Percentiles rank a stretch among this genome's conserved stretches.
These are phyloP conservation scores for Shargacucullia verbasci DNA, from an alignment of 2,888 invertebrate genomes.

Conservation along the genomic window DNA sequence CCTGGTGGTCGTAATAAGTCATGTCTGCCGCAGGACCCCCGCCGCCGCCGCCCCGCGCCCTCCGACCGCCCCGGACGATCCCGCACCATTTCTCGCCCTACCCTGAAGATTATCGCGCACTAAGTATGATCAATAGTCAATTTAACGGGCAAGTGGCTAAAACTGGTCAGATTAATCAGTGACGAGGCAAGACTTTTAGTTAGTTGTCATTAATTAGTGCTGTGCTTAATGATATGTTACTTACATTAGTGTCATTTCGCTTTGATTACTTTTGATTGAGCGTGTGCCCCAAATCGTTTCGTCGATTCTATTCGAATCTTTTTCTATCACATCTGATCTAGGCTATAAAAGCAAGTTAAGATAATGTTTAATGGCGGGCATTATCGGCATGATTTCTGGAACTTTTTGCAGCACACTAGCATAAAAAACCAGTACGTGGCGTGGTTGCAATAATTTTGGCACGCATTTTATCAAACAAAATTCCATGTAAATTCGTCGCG, in stretches of 20 bases:
- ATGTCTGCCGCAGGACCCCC: constrained; percentile 85
- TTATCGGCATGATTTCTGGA: constrained; percentile 3
- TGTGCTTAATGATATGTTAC: constrained; percentile 44
- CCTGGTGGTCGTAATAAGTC: constrained; percentile 87
- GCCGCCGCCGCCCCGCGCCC: constrained; percentile 62
- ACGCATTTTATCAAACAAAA: constrained; percentile 65
- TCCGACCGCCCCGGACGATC: constrained; percentile 64
- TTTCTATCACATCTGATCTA: constrained; percentile 15
- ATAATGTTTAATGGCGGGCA: constrained; percentile 15
- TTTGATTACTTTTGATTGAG: constrained; percentile 39
- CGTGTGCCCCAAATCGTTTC: constrained; percentile 21
- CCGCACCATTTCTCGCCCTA: constrained; percentile 77
- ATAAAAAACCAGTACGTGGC: constrained; percentile 12
- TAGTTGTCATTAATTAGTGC: constrained; percentile 63
- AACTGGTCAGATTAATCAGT: constrained; percentile 76
- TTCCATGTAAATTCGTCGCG: constrained; percentile 81
- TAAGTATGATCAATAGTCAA: constrained; percentile 86
- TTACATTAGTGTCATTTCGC: constrained; percentile 28
- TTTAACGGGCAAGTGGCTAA: constrained; percentile 80
- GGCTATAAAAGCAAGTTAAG: constrained; percentile 4
- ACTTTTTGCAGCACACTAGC: constrained; percentile 2
- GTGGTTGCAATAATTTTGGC: constrained; percentile 45
- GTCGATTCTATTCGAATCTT: too few relatives aligned
- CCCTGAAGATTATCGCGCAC: constrained; percentile 80
- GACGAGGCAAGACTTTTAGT: constrained; percentile 67